A percentile compares a stretch with the other conserved stretches of the same genome.
phyloP scores from a whole-genome alignment of 2,113 vertebrate genomes.

The Dromas ardeola region DNA sequence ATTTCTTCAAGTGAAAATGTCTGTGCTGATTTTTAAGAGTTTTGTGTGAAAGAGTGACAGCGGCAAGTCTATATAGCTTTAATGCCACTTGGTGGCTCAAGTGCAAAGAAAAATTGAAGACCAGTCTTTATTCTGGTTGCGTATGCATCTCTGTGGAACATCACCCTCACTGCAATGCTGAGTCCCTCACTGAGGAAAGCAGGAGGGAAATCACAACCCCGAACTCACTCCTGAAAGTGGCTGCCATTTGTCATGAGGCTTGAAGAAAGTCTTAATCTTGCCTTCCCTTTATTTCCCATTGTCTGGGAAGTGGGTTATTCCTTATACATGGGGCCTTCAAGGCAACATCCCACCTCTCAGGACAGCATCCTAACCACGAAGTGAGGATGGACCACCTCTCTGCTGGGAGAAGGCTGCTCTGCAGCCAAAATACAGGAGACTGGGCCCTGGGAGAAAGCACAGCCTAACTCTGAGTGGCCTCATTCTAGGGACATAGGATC shows the following conservation, averaged over 20 bases:
- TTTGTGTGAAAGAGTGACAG: background rate
- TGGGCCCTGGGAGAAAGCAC: background rate
- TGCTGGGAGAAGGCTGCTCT: background rate
- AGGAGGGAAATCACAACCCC: background rate
- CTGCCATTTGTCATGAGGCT: background rate
- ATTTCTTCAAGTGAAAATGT: background rate
- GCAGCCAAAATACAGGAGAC: background rate
- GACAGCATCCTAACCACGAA: background rate
- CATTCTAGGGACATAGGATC: background rate
- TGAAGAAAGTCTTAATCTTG: background rate
- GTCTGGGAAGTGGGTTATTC: background rate
- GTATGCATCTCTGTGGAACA: background rate
- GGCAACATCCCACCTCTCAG: background rate
- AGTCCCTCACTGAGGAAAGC: background rate
- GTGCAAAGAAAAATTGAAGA: background rate
- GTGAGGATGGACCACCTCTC: background rate
- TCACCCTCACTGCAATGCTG: background rate
- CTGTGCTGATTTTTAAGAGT: background rate
- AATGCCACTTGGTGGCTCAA: background rate
- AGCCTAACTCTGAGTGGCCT: background rate
- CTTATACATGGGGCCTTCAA: background rate
- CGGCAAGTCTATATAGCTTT: background rate
- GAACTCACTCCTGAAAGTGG: background rate
- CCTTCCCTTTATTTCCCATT: background rate
- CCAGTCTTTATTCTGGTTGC: background rate